Evolutionary conservation across 2,888 invertebrate species (phyloP).

Genomic region (Agrotis puta): DNA sequence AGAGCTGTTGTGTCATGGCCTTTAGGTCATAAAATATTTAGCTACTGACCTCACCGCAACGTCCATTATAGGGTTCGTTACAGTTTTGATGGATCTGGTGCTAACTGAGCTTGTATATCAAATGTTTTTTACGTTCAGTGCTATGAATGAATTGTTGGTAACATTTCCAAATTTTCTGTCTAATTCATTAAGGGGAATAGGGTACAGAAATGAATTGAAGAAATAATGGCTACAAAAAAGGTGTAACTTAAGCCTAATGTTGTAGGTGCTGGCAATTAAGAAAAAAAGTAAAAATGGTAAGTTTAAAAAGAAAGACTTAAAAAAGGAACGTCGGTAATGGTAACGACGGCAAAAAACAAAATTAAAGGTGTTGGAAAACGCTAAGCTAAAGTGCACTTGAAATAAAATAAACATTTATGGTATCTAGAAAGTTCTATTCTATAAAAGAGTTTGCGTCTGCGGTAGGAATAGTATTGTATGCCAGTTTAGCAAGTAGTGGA

Average conservation of each 20-base stretch:
- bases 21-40: slow-evolving; percentile 8
- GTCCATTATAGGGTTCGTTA: slow-evolving; percentile 13
- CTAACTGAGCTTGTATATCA: not conserved
- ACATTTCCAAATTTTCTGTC: not conserved
- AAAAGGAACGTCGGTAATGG: slow-evolving; percentile 14
- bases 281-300: not conserved
- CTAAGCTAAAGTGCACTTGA: slow-evolving; percentile 51
- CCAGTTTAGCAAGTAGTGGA: slow-evolving; percentile 11
- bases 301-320: slow-evolving; percentile 13
- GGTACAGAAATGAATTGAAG: not conserved
- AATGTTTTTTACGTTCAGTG: slow-evolving; percentile 10
- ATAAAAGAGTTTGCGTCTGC: slow-evolving; percentile 21
- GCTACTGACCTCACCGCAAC: slow-evolving; percentile 2
- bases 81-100: slow-evolving; percentile 22
- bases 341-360: slow-evolving; percentile 27
- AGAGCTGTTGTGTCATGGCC: slow-evolving; percentile 13
- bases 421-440: slow-evolving; percentile 19
- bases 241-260: not conserved
- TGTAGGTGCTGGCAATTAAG: not conserved
- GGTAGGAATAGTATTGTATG: slow-evolving; percentile 13
- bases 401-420: slow-evolving; percentile 55
- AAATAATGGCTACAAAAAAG: not conserved
- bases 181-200: not conserved
- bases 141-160: not conserved
- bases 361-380: slow-evolving; percentile 39